Percentiles rank a stretch among this genome's conserved stretches.
Evolutionary conservation across 2,113 vertebrate genomes (phyloP).

Genomic region (Hyla sarda): DNA sequence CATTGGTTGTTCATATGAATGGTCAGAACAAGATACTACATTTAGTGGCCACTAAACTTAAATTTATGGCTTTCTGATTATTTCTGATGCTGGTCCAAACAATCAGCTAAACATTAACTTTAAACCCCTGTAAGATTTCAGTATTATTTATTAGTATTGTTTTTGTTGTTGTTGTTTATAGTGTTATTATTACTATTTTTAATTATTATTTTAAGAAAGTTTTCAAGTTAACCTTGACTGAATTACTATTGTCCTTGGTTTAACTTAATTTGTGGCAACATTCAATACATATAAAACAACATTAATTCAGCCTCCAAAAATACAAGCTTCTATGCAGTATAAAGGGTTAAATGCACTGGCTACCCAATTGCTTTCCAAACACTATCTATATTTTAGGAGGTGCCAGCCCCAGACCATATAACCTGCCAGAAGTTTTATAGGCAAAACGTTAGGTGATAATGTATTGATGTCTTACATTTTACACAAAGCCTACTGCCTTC

Average conservation of each 20-base stretch:
- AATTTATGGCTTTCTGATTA: too few species aligned
- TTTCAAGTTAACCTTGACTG: background rate
- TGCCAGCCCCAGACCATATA: slow-evolving; percentile 69
- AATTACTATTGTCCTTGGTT: background rate
- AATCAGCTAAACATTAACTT: too few species aligned
- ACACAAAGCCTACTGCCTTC: slow-evolving; percentile 71
- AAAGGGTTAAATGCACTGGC: slow-evolving; percentile 63
- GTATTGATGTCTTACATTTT: slow-evolving; percentile 72
- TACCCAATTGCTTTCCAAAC: slow-evolving; percentile 62
- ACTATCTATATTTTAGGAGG: slow-evolving; percentile 71
- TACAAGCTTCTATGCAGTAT: background rate
- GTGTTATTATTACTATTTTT: background rate
- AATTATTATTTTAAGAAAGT: background rate
- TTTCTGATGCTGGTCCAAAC: too few species aligned
- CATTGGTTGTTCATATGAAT: too few species aligned
- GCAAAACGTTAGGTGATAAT: slow-evolving; percentile 76
- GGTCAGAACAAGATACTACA: too few species aligned
- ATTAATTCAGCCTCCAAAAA: background rate
- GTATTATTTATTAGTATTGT: too few species aligned
- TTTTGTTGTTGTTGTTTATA: background rate
- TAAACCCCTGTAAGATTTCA: too few species aligned
- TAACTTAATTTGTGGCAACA: background rate
- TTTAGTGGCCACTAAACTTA: too few species aligned
- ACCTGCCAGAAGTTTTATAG: slow-evolving; percentile 77
- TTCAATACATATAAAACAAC: background rate